These are phyloP conservation scores for Prietella phreatophila DNA, from an alignment of 2,113 vertebrate genomes.

Conservation along the genomic window DNA sequence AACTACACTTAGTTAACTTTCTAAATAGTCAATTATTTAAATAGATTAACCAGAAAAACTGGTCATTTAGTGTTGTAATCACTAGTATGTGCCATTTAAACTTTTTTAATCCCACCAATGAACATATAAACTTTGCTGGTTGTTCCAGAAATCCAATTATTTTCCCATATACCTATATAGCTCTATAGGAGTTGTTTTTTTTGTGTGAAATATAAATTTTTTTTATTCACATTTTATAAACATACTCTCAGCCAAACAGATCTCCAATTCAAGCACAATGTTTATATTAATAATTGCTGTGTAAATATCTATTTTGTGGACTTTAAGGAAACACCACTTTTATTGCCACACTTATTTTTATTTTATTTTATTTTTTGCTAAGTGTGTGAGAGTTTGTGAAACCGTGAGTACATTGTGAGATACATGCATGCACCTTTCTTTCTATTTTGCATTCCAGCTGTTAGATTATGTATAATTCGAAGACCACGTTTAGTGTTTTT, in stretches of 20 bases:
- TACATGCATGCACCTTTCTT: conserved; percentile 52
- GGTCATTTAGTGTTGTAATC: conserved; percentile 11
- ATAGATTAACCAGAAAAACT: conserved; percentile 17
- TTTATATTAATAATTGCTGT: conserved; percentile 58
- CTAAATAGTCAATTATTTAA: conserved; percentile 32
- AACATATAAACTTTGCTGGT: conserved; percentile 17
- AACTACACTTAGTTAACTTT: conserved; percentile 24
- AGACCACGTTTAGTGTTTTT: conserved; percentile 33
- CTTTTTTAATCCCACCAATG: background rate
- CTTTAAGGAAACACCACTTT: conserved; percentile 46
- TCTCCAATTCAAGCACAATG: conserved; percentile 66
- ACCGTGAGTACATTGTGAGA: conserved; percentile 68
- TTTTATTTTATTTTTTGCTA: conserved; percentile 67
- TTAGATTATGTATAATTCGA: conserved; percentile 29
- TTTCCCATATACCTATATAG: conserved; percentile 22
- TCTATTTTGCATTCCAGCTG: conserved; percentile 55
- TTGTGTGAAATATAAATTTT: conserved; percentile 41
- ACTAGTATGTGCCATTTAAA: conserved; percentile 9
- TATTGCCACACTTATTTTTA: conserved; percentile 54
- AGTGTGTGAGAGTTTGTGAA: conserved; percentile 62
- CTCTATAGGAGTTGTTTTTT: conserved; percentile 36
- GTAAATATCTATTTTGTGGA: conserved; percentile 62
- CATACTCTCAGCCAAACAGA: conserved; percentile 52
- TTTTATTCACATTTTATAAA: conserved; percentile 35
- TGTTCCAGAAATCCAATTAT: background rate